phyloP scores from a whole-genome alignment of 2,888 invertebrate genomes.

The Antitype chi region DNA sequence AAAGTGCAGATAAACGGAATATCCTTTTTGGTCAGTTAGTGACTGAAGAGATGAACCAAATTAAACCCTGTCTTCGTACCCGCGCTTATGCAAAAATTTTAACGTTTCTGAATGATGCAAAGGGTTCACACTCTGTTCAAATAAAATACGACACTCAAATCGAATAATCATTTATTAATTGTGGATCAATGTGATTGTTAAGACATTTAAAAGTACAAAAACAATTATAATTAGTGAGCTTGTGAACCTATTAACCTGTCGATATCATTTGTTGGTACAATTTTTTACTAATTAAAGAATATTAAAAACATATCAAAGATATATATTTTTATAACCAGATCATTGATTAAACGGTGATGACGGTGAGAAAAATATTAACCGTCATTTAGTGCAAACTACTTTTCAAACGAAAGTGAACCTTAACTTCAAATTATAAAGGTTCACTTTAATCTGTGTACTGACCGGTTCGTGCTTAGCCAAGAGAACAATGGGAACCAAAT shows the following conservation, averaged over 20 bases:
- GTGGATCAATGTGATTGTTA: conserved; percentile 26
- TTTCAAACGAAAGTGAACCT: conserved; percentile 17
- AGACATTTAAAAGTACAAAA: conserved; percentile 31
- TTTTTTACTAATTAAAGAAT: conserved; percentile 28
- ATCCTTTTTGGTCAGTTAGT: conserved; percentile 30
- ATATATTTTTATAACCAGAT: conserved; percentile 27
- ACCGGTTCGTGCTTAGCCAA: conserved; percentile 17
- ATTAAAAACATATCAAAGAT: conserved; percentile 29
- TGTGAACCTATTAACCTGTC: conserved; percentile 20
- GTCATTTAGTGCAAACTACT: conserved; percentile 8
- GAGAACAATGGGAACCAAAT: conserved; percentile 13
- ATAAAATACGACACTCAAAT: conserved; percentile 34
- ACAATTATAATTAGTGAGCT: conserved; percentile 24
- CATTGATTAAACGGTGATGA: conserved; percentile 9
- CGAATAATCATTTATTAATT: conserved; percentile 25
- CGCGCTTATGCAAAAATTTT: conserved; percentile 32
- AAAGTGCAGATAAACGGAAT: conserved; percentile 25
- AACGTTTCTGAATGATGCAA: conserved; percentile 33
- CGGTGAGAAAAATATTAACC: conserved; percentile 4
- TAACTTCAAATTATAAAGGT: conserved; percentile 13
- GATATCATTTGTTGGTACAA: conserved; percentile 19
- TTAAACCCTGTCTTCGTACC: conserved; percentile 34
- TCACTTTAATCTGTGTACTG: conserved; percentile 14
- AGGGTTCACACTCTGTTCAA: conserved; percentile 24
- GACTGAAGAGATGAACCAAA: conserved; percentile 26